These are phyloP conservation scores for Megalurothrips usitatus DNA, from an alignment of 2,888 invertebrate species.

Conservation along the genomic window DNA sequence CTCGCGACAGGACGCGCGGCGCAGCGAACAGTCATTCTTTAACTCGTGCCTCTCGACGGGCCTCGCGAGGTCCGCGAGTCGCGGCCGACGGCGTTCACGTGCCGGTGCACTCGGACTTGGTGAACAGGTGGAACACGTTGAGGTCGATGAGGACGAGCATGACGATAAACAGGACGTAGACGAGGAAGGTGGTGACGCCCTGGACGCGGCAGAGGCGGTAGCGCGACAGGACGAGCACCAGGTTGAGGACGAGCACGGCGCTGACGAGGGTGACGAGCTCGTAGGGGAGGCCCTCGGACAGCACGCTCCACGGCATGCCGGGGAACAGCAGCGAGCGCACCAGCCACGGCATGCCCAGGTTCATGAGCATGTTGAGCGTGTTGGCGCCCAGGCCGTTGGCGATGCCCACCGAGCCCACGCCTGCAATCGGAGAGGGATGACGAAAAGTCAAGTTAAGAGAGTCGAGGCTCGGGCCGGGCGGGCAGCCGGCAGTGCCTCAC, in stretches of 20 bases:
- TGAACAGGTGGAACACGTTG: constrained; percentile 55
- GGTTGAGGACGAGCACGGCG: constrained; percentile 66
- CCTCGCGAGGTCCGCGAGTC: background rate
- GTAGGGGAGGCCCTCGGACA: constrained; percentile 75
- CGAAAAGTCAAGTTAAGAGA: too few relatives aligned
- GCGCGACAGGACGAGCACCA: constrained; percentile 58
- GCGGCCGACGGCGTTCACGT: background rate
- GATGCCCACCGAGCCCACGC: constrained; percentile 79
- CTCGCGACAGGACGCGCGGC: too few relatives aligned
- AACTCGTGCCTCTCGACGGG: too few relatives aligned
- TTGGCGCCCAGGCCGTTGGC: constrained; percentile 84
- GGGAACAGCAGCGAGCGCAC: constrained; percentile 59
- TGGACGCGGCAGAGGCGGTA: constrained; percentile 65
- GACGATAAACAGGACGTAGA: constrained; percentile 67
- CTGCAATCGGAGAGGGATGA: constrained; percentile 42
- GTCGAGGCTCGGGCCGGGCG: too few relatives aligned
- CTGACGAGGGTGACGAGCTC: constrained; percentile 72
- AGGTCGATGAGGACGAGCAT: constrained; percentile 75
- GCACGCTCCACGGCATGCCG: constrained; percentile 56
- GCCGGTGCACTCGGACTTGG: background rate
- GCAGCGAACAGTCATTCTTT: too few relatives aligned
- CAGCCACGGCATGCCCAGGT: constrained; percentile 80
- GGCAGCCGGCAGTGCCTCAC: constrained; percentile 49
- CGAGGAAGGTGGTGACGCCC: constrained; percentile 59
- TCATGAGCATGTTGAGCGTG: constrained; percentile 76